Conservation (phyloP, 2,113 vertebrate species). For the Hemichromis elongatus region DNA sequence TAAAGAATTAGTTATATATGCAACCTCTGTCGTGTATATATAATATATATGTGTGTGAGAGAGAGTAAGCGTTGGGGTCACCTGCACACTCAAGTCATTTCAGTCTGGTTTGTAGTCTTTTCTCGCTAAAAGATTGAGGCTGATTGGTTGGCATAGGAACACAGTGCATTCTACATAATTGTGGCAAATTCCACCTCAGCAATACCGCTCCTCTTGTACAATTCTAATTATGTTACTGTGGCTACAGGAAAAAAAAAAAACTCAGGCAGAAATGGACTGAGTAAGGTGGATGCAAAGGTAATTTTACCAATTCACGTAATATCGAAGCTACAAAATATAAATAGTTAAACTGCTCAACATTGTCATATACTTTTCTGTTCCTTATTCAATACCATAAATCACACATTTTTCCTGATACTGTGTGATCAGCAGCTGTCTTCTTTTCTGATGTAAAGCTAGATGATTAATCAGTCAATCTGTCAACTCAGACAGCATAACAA, state of each 20-base stretch:
- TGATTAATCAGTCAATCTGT: slow-evolving; percentile 21
- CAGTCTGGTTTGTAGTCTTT: not conserved
- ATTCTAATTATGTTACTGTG: slow-evolving; percentile 66
- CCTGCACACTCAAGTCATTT: not conserved
- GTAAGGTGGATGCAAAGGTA: slow-evolving; percentile 63
- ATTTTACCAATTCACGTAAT: slow-evolving; percentile 25
- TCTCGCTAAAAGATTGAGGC: not conserved
- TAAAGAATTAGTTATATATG: too few species aligned
- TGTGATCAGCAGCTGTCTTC: not conserved
- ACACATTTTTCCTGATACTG: not conserved
- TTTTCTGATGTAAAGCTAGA: not conserved
- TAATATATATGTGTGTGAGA: not conserved
- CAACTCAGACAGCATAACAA: slow-evolving; percentile 4
- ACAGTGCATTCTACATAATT: slow-evolving; percentile 28
- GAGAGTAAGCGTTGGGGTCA: not conserved
- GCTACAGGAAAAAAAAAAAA: slow-evolving; percentile 57
- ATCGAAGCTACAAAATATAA: not conserved
- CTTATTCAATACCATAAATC: slow-evolving; percentile 5
- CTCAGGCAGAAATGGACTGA: slow-evolving; percentile 58
- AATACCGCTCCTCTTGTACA: slow-evolving; percentile 47
- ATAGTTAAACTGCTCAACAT: not conserved
- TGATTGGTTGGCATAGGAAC: not conserved
- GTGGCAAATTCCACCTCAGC: slow-evolving; percentile 33
- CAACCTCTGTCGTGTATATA: too few species aligned
- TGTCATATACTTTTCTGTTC: not conserved